Base-by-base conservation (phyloP, 2,888 invertebrate genomes). In the Volucella inflata region DNA sequence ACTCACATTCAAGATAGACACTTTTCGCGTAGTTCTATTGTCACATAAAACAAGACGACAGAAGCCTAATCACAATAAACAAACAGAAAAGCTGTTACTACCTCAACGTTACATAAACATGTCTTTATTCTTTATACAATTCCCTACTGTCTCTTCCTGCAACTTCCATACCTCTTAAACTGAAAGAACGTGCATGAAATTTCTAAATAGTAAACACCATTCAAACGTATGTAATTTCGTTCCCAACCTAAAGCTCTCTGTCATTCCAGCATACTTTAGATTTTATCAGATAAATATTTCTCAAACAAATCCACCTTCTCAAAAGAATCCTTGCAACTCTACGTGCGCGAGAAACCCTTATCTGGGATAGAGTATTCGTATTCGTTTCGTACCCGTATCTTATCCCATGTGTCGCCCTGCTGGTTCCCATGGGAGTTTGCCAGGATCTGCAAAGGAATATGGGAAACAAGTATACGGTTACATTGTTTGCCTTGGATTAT, bases 231-330 rank as follows among this genome's bases (percentile, higher is more conserved):
- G 70, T 70, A 44, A 40, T 50, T 40, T 46, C 6, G 38, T n/a
- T 42, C 16, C 60, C 48, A 46, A 46, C 55, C 30, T 60, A 50
- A 67, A 62, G 46, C 60, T 46, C 64, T 60, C 14, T 80, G 80
- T 62, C 75, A 80, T 79, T 75, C 68, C 75, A 51, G 16, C 72
- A 67, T 68, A 80, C 82, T 62, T 67, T 64, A 72, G 67, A 72
- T 72, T 72, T 67, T 78, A 80, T 80, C 72, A 78, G 72, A 82
- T 72, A 71, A 77, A 82, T 71, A 81, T 65, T 76, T 81, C 64
- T 50, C 40, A 65, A 55, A 68, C 57, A 57, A 71, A 81, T 77
- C 78, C 78, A 78, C 71, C 65, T 36, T 46, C 59, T 36, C 17
- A 67, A 62, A 65, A 64, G 76, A 64, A 53, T 77, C 82, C 77